Percentiles rank a stretch among this genome's conserved stretches.
These are phyloP conservation scores for Cepaea hortensis DNA, from an alignment of 2,888 invertebrate genomes.

Conservation along the genomic window DNA sequence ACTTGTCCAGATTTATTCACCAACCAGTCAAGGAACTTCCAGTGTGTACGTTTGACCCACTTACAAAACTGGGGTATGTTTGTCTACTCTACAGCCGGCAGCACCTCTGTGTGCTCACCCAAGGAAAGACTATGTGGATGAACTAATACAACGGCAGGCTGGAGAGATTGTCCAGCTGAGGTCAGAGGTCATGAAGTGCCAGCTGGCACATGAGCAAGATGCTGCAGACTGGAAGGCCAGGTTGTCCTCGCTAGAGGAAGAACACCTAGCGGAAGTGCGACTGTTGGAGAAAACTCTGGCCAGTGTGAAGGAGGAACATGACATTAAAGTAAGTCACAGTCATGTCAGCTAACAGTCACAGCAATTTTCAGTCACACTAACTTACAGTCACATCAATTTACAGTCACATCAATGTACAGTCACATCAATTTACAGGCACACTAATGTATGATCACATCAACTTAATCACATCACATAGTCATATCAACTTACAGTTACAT, in stretches of 20 bases:
- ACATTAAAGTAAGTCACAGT: conserved; percentile 57
- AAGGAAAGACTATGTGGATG: conserved; percentile 66
- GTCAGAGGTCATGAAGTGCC: conserved; percentile 55
- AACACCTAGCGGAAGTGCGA: conserved; percentile 55
- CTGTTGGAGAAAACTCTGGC: conserved; percentile 59
- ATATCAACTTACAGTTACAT: no score
- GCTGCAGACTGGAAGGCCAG: conserved; percentile 59
- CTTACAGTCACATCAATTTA: no score
- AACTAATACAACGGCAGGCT: conserved; percentile 68
- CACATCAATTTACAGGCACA: no score
- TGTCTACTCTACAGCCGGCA: background rate
- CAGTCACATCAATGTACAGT: no score
- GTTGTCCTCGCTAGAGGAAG: conserved; percentile 57
- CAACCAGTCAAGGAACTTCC: no score
- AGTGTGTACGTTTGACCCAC: background rate
- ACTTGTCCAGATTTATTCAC: no score
- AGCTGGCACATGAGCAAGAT: conserved; percentile 58
- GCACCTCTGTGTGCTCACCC: conserved; percentile 43
- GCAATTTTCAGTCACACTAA: no score
- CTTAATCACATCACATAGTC: no score
- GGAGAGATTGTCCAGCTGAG: conserved; percentile 66
- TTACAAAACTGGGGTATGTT: background rate
- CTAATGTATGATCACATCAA: no score
- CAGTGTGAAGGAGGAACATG: conserved; percentile 60
- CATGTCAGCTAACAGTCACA: no score